Conservation (phyloP, 2,797 vertebrate species). For the Sebastes baramenuke region DNA sequence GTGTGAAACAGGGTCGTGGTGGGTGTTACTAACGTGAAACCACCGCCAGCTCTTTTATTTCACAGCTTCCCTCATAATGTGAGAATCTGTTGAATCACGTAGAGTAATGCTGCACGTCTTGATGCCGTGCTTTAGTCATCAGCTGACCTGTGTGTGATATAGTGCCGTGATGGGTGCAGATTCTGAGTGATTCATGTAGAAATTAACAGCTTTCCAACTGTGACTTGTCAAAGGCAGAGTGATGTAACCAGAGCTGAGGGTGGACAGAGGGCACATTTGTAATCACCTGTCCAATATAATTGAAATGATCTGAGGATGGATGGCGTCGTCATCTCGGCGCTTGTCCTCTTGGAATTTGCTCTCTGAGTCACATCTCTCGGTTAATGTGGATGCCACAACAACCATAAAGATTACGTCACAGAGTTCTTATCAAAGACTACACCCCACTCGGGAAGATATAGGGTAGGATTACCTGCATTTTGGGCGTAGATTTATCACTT, state of each 20-base stretch:
- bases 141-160: slow-evolving; percentile 8
- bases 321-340: not conserved
- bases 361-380: not conserved
- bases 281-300: not conserved
- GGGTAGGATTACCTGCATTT: not conserved
- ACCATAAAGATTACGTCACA: not conserved
- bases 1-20: not conserved
- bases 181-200: slow-evolving; percentile 19
- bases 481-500: not conserved
- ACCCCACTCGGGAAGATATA: not conserved
- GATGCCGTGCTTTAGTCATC: slow-evolving; percentile 12
- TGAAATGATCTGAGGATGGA: not conserved
- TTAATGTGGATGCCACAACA: not conserved
- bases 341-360: not conserved
- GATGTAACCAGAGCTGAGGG: not conserved
- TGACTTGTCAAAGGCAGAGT: not conserved
- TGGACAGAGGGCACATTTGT: not conserved
- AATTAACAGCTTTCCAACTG: not conserved
- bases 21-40: slow-evolving; percentile 3
- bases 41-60: slow-evolving; percentile 13
- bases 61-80: slow-evolving; percentile 44
- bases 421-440: not conserved
- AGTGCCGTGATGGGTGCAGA: not conserved
- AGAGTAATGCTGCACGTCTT: not conserved
- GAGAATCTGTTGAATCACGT: slow-evolving; percentile 33